phyloP scores from a whole-genome alignment of 2,113 vertebrate species.

The Cryptomyrus ogoouensis region DNA sequence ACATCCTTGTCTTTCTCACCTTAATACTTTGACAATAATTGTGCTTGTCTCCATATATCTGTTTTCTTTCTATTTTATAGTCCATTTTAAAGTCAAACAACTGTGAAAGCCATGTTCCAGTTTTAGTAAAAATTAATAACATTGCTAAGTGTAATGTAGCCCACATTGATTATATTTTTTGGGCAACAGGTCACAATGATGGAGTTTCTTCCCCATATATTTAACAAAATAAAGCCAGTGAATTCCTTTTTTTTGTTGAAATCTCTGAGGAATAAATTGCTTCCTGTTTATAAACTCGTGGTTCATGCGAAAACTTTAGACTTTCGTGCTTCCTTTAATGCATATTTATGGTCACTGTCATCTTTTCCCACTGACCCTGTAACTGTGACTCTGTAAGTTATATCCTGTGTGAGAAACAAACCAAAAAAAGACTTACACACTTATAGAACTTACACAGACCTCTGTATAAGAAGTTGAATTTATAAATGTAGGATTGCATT shows the following conservation, averaged over 20 bases:
- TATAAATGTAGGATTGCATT: neutral
- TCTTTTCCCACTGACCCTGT: constrained; percentile 28
- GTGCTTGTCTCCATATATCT: neutral
- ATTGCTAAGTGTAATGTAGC: neutral
- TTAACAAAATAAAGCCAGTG: constrained; percentile 1
- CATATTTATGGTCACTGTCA: constrained; percentile 34
- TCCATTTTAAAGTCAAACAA: neutral
- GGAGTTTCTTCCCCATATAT: neutral
- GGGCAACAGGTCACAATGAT: neutral
- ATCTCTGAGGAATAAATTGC: constrained; percentile 25
- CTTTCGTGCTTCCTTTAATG: constrained; percentile 28
- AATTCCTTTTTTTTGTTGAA: constrained; percentile 7
- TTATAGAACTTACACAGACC: neutral
- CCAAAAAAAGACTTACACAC: neutral
- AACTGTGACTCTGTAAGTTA: constrained; percentile 25
- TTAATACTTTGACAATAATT: neutral
- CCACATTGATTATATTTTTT: neutral
- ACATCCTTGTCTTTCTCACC: too few relatives aligned
- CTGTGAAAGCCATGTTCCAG: neutral
- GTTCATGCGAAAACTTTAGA: constrained; percentile 29
- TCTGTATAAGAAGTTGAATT: neutral
- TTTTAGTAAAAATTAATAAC: neutral
- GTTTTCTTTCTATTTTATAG: neutral
- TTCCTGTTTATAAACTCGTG: constrained; percentile 36
- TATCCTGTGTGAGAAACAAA: constrained; percentile 38